Conservation (phyloP, 2,113 vertebrate species). For the Periophthalmodon schlosseri region DNA sequence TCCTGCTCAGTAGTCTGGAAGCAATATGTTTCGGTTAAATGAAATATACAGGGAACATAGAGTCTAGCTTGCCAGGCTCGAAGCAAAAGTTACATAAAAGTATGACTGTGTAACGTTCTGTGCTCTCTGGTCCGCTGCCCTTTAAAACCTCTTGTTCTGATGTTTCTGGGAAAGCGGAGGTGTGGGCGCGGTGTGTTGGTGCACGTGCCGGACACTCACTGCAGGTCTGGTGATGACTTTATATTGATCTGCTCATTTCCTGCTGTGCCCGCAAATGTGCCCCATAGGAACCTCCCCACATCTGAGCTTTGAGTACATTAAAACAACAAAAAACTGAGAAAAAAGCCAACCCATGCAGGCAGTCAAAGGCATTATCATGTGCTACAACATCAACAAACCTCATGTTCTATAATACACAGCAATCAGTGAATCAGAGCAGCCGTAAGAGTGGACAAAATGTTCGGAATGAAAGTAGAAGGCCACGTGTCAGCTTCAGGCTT, state of each 20-base stretch:
- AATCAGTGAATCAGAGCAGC: background rate
- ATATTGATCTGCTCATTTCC: constrained; percentile 44
- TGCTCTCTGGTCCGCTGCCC: background rate
- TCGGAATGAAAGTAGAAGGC: background rate
- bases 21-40: background rate
- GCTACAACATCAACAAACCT: background rate
- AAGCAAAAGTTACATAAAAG: background rate
- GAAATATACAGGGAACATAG: background rate
- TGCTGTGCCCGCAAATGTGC: constrained; percentile 22
- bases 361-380: background rate
- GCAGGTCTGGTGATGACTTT: constrained; percentile 24
- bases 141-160: background rate
- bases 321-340: constrained; percentile 5
- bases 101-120: background rate
- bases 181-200: constrained; percentile 8
- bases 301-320: background rate
- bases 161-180: constrained; percentile 1
- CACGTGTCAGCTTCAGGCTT: background rate
- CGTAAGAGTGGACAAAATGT: background rate
- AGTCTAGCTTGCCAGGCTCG: background rate
- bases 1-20: no score
- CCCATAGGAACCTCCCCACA: constrained; percentile 5
- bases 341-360: background rate
- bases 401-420: background rate
- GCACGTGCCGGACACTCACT: constrained; percentile 11